A percentile compares a stretch with the other conserved stretches of the same genome.
Conservation (phyloP, 2,113 vertebrate genomes). For the Centropristis striata region DNA sequence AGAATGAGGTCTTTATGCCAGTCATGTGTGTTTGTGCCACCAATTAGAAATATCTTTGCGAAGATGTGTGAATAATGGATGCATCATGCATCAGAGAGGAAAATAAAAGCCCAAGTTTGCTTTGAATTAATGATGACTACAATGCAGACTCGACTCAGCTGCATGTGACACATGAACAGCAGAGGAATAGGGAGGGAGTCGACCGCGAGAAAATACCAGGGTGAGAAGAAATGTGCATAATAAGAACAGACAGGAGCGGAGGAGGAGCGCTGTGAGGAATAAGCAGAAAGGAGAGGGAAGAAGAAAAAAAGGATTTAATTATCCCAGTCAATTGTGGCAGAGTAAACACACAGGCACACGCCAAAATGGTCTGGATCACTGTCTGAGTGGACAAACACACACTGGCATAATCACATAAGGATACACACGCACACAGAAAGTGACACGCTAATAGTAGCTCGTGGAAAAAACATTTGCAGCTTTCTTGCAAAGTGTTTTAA, state of each 20-base stretch:
- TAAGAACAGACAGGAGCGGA: constrained; percentile 62
- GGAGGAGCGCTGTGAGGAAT: constrained; percentile 59
- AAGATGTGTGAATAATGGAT: constrained; percentile 58
- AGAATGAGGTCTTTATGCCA: neutral
- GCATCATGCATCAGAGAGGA: constrained; percentile 44
- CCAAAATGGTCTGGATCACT: constrained; percentile 18
- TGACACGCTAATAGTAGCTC: constrained; percentile 3
- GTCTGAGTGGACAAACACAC: constrained; percentile 22
- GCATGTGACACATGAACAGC: constrained; percentile 64
- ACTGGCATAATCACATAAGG: neutral
- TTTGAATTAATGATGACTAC: constrained; percentile 73
- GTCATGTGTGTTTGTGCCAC: neutral
- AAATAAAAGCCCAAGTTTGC: constrained; percentile 53
- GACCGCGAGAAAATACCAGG: constrained; percentile 29
- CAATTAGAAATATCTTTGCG: constrained; percentile 35
- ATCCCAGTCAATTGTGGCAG: constrained; percentile 37
- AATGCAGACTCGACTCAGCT: constrained; percentile 28
- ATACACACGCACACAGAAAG: neutral
- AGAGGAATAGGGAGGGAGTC: constrained; percentile 29
- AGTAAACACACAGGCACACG: constrained; percentile 7
- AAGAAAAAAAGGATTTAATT: constrained; percentile 51
- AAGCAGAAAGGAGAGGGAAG: constrained; percentile 34
- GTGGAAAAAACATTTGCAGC: constrained; percentile 18
- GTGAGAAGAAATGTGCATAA: constrained; percentile 57
- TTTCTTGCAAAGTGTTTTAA: constrained; percentile 5